Evolutionary conservation across 2,113 vertebrate species (phyloP), one percentile per base, ranked within the genome.

Genomic region (Serinus canaria): DNA sequence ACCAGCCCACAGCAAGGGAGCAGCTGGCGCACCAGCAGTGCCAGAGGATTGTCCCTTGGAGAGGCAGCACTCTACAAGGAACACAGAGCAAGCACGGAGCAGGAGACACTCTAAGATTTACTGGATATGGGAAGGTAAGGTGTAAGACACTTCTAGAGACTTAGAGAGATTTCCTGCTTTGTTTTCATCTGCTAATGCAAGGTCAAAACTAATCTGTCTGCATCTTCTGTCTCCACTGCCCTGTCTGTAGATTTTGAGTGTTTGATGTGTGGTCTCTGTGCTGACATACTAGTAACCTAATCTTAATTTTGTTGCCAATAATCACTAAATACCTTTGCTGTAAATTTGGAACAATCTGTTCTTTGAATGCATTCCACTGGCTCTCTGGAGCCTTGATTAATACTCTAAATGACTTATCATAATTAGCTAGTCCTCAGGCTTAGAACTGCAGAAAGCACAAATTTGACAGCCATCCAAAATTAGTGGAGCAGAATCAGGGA

Each of bases 341-440:
- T 68, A 73, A 79, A 52, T 66, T 91, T 88, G 67, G 41, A 85
- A 62, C 75, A 59, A 4, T 80, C 63, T 83, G 37, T 67, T 41
- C 20, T 73, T 91, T 76, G 23, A 60, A 64, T 85, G 24, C 22
- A 16, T 94, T 95, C 30, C 37, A 79, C 37, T 83, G 66, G 30
- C 56, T 81, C 39, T 91, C 56, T 84, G 37, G 56, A 92, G 74
- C 55, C 23, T 37, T 87, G 33, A 87, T 95, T 92, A 89, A 87
- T 82, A 89, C 69, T 46, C 59, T 79, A 66, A 84, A 83, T 89
- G 37, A 75, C 20, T 87, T 94, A 69, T 4, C 13, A 6, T 82
- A 76, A 94, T 87, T 94, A 95, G n/a, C 15, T 85, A 50, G 13
- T 84, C 24, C 53, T 84, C 59, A 79, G 62, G 47, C 70, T 87